These are phyloP conservation scores for Actinernus sp. DNA, from an alignment of 92 coral and sea anemone genomes.

Conservation along the genomic window DNA sequence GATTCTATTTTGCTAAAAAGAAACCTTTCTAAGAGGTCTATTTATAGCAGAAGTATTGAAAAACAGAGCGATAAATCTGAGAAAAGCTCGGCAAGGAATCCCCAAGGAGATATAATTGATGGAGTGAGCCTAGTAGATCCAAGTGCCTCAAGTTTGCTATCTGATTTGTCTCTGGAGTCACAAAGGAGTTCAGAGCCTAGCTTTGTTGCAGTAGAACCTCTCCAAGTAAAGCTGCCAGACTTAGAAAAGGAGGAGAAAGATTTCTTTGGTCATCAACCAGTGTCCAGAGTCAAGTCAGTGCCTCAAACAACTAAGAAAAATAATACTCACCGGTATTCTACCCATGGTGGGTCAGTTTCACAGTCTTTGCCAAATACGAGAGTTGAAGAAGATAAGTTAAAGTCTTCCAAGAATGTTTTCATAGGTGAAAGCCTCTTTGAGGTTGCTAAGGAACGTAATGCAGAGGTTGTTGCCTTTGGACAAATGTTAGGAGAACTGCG, in stretches of 20 bases:
- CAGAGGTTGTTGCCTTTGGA: constrained; percentile 92
- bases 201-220: constrained; percentile 14
- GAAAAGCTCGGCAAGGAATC: background rate
- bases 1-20: constrained; percentile 68
- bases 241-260: constrained; percentile 36
- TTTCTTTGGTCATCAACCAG: constrained; percentile 23
- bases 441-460: constrained; percentile 91
- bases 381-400: background rate
- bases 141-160: background rate
- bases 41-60: constrained; percentile 31
- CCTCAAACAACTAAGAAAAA: constrained; percentile 36
- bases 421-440: constrained; percentile 92
- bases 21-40: constrained; percentile 30
- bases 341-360: background rate
- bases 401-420: background rate
- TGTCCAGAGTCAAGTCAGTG: constrained; percentile 26
- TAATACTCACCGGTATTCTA: constrained; percentile 46
- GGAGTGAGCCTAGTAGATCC: background rate
- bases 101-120: background rate
- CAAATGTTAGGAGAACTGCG: constrained; percentile 76
- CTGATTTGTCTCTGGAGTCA: background rate
- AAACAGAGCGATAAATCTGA: constrained; percentile 7
- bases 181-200: background rate
- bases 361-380: background rate
- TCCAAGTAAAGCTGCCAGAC: constrained; percentile 72